These are phyloP conservation scores for Heliconius hermathena DNA, from an alignment of 1,140 invertebrate species.

Conservation along the genomic window DNA sequence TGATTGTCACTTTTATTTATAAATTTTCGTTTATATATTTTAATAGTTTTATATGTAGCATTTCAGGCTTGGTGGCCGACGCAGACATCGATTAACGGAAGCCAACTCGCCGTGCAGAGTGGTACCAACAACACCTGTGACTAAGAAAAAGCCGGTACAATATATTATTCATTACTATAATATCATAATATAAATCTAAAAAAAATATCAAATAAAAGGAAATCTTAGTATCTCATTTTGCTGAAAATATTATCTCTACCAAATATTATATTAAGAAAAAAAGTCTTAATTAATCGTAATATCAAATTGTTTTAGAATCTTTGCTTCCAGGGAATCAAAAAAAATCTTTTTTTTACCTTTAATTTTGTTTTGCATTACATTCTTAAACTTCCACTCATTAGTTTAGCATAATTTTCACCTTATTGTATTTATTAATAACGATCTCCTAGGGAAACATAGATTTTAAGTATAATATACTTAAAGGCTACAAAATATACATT, in stretches of 20 bases:
- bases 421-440: background rate
- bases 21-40: background rate
- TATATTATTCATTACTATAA: background rate
- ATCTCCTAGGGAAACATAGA: too few species aligned
- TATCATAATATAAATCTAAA: background rate
- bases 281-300: too few species aligned
- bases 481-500: too few species aligned
- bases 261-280: too few species aligned
- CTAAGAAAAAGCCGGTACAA: slow-evolving; percentile 67
- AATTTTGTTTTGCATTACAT: too few species aligned
- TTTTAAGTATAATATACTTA: too few species aligned
- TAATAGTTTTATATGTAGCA: slow-evolving; percentile 53
- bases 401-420: background rate
- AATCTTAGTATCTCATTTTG: too few species aligned
- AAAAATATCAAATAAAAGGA: too few species aligned
- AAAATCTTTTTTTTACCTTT: too few species aligned
- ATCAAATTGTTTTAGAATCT: background rate
- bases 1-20: background rate
- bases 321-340: too few species aligned
- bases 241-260: too few species aligned
- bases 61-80: slow-evolving; percentile 68
- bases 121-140: slow-evolving; percentile 64
- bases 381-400: too few species aligned
- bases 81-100: slow-evolving; percentile 75
- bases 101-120: slow-evolving; percentile 60